Evolutionary conservation across 2,113 vertebrate genomes (phyloP).

Genomic region (Sceloporus undulatus): DNA sequence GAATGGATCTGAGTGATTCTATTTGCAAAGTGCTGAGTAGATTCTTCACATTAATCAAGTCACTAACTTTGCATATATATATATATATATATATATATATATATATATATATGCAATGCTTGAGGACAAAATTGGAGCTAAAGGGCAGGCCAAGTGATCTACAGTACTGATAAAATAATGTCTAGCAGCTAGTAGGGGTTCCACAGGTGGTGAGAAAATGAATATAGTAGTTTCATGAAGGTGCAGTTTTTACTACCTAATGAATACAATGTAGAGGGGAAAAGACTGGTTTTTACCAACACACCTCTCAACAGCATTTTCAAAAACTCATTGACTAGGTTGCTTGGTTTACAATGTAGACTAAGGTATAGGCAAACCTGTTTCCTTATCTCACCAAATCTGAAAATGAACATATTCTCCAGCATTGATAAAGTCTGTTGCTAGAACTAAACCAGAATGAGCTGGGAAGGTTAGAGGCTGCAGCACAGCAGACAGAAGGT

Average conservation of each 20-base stretch:
- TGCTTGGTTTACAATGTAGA: background rate
- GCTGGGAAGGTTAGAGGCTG: background rate
- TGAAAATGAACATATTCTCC: background rate
- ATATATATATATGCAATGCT: background rate
- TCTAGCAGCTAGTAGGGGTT: background rate
- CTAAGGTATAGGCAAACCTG: no score
- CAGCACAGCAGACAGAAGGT: background rate
- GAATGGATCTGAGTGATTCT: no score
- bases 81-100: background rate
- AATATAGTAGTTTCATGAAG: background rate
- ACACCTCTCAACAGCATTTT: background rate
- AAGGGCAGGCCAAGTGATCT: background rate
- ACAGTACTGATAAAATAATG: background rate
- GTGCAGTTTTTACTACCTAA: background rate
- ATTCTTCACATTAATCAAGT: no score
- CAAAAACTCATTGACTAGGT: background rate
- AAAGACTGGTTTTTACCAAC: no score
- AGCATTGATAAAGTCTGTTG: background rate
- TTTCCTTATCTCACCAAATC: no score
- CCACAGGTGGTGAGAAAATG: background rate
- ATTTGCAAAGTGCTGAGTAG: no score
- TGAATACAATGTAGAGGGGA: no score
- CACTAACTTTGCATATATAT: background rate
- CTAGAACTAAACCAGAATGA: background rate
- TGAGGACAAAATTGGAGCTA: no score